Evolutionary conservation across 1,140 invertebrate genomes (phyloP), one percentile per base, ranked within the genome.

Genomic region (Vanessa tameamea): DNA sequence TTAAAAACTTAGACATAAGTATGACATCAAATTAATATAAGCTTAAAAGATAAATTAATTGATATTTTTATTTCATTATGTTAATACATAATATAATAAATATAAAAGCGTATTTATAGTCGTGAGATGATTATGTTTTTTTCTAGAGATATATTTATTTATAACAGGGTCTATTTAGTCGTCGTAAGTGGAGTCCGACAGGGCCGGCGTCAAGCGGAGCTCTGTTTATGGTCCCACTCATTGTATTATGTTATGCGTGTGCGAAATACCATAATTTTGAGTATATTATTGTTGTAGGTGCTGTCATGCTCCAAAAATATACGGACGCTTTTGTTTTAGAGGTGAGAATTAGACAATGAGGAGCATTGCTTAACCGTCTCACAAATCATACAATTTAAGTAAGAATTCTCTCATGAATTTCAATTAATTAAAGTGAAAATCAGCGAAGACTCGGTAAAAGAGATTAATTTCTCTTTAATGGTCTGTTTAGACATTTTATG

Each of bases 181-280:
- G 73, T 65, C 48, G 47, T 47, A 75, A 75, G 63, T 66, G 68
- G 64, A 70, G 43, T 71, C 63, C 47, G 74, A 51, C 69, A 59
- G 69, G 65, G 72, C 14, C 63, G 47, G 72, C 78, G 72, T 68
- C 76, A 72, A 78, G 78, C 72, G 67, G 72, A 75, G 77, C 61
- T 78, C 76, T 79, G 78, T 80, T 80, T 79, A 78, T 80, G 55
- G 74, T 72, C 74, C 64, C 53, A 68, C 23, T 78, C 73, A 76
- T 82, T 82, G 82, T 84, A 77, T 74, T 64, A 65, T 69, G 73
- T 72, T 78, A 75, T 75, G 78, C 71, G 77, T 81, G 76, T 83
- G 80, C 80, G 80, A 82, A 85, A 78, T 81, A 75, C 67, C 69
- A 80, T 82, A 77, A 78, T 78, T 78, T 81, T 80, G 69, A 80